Percentiles rank a stretch among this genome's conserved stretches.
Evolutionary conservation across 2,113 vertebrate species (phyloP).

Genomic region (Sterrhoptilus dennistouni): DNA sequence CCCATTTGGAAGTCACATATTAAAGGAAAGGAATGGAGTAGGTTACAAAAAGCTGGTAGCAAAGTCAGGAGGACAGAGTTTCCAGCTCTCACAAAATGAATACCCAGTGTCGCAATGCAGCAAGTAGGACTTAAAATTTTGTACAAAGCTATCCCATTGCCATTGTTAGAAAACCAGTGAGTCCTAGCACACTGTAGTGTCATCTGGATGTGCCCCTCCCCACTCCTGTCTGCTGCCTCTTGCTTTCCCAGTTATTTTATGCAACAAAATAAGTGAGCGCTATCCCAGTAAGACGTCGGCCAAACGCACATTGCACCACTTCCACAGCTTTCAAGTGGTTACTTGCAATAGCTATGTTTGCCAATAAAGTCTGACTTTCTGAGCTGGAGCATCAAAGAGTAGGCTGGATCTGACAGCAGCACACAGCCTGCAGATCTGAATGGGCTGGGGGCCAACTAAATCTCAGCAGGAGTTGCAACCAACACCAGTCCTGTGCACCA

Average conservation of each 20-base stretch:
- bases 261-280: background rate
- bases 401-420: background rate
- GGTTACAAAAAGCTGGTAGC: background rate
- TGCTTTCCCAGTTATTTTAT: background rate
- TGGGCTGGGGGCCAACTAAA: background rate
- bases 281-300: background rate
- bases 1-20: background rate
- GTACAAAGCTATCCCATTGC: background rate
- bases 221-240: background rate
- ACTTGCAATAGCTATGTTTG: background rate
- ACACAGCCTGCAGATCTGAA: background rate
- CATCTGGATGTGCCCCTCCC: background rate
- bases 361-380: background rate
- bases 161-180: background rate
- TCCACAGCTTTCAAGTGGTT: background rate
- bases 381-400: background rate
- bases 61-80: background rate
- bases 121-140: background rate
- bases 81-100: background rate
- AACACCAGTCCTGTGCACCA: background rate
- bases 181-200: background rate
- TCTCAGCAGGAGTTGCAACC: background rate
- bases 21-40: background rate
- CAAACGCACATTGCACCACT: background rate
- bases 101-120: fast-evolving